Evolutionary conservation across 2,888 invertebrate genomes (phyloP).

Genomic region (Suillia variegata): DNA sequence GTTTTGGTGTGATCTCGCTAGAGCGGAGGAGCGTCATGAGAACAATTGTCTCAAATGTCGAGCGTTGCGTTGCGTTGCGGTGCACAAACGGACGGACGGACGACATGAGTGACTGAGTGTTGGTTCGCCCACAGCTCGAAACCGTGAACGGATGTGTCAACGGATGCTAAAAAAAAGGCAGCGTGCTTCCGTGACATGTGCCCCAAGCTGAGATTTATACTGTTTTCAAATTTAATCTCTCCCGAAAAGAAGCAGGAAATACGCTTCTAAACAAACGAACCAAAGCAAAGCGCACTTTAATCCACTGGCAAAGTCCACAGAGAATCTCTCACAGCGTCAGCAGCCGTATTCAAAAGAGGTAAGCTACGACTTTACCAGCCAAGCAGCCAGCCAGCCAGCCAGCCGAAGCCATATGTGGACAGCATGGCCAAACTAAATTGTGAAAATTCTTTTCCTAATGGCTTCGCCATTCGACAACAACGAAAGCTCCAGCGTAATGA

Average conservation of each 20-base stretch:
- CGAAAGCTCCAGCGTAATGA: background rate
- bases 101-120: background rate
- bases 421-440: too few relatives aligned
- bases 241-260: conserved; percentile 3
- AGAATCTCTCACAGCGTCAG: too few relatives aligned
- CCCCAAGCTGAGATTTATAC: conserved; percentile 15
- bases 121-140: background rate
- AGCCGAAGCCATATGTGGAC: background rate
- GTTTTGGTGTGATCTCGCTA: too few relatives aligned
- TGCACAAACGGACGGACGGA: too few relatives aligned
- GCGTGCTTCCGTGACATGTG: conserved; percentile 11
- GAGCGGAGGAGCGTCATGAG: background rate
- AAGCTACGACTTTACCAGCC: too few relatives aligned
- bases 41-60: background rate
- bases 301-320: too few relatives aligned
- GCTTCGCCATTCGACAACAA: conserved; percentile 1
- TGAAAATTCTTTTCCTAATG: conserved; percentile 11
- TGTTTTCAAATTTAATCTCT: conserved; percentile 18
- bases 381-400: too few relatives aligned
- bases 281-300: background rate
- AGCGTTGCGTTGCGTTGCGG: background rate
- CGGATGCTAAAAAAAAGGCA: conserved; percentile 1
- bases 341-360: too few relatives aligned
- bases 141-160: background rate
- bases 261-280: background rate